Evolutionary conservation across 2,888 invertebrate genomes (phyloP), one percentile per base, ranked within the genome.

Genomic region (Oligia strigilis): DNA sequence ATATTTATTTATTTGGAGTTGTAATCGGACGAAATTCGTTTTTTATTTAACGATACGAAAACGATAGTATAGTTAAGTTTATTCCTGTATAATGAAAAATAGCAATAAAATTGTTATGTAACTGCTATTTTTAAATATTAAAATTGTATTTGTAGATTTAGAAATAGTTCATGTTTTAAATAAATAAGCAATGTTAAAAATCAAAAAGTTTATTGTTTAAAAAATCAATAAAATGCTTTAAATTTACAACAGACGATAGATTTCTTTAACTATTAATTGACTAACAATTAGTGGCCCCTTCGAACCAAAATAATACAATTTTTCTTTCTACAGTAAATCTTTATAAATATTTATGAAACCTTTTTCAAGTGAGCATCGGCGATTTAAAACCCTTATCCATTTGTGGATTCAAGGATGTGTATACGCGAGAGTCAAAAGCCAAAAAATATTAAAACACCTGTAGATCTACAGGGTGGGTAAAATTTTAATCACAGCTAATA

Each of bases 221-320:
- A 86, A 89, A 90, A 91, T 83, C 81, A 91, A 93, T 93, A 92
- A 93, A 92, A 89, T 75, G 84, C 88, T 88, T 89, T 83, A 77
- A 87, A 89, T 85, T 90, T 89, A 93, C 92, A 94, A 93, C 94
- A 94, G 93, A 92, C 89, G 87, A 90, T 93, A 91, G 85, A 87
- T 78, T 90, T 92, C 40, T 91, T 90, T 83, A 91, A 85, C 89
- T 91, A 87, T 87, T 92, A 94, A 94, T 93, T 94, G 94, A 95
- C 94, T 93, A 93, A 92, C 89, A 91, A 92, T 88, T 88, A 84
- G 89, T 89, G 93, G 90, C 90, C 91, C 91, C 80, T 87, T 72
- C 0, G 79, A 87, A 89, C 87, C 85, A 83, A 85, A 84, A 81
- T 84, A 86, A 88, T 85, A 65, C 36, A 65, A 2, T 11, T 70